phyloP scores from a whole-genome alignment of 2,113 vertebrate genomes.

The Neodontobutis hainanensis region DNA sequence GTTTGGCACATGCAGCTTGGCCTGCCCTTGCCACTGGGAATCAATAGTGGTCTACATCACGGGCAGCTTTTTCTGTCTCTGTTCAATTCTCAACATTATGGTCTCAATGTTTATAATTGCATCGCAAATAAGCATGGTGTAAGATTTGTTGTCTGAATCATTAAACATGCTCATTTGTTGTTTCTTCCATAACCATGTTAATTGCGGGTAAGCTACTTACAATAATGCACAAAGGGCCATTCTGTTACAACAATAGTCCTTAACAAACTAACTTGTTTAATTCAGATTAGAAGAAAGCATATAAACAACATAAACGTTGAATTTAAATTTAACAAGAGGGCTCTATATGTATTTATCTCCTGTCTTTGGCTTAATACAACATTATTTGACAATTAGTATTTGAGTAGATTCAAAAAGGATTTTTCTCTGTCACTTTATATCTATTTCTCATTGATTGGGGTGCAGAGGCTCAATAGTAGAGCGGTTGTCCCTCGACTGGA shows the following conservation, averaged over 20 bases:
- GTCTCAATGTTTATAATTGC: constrained; percentile 44
- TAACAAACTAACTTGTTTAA: constrained; percentile 20
- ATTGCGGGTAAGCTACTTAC: constrained; percentile 46
- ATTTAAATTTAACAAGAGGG: too few relatives aligned
- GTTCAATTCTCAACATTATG: constrained; percentile 35
- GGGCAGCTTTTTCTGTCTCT: constrained; percentile 47
- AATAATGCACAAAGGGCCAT: constrained; percentile 14
- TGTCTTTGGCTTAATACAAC: too few relatives aligned
- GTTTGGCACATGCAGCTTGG: constrained; percentile 53
- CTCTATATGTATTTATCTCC: too few relatives aligned
- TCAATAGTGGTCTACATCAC: constrained; percentile 43
- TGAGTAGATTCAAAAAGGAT: too few relatives aligned
- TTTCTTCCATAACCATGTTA: constrained; percentile 37
- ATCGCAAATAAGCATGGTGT: constrained; percentile 23
- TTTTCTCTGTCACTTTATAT: too few relatives aligned
- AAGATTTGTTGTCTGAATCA: constrained; percentile 40
- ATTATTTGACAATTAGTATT: too few relatives aligned
- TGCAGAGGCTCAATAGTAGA: too few relatives aligned
- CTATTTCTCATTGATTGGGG: too few relatives aligned
- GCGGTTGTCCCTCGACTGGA: too few relatives aligned
- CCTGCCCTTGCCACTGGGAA: constrained; percentile 46
- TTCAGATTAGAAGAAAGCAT: constrained; percentile 13
- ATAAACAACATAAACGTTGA: constrained; percentile 8
- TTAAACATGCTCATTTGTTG: constrained; percentile 36
- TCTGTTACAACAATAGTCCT: neutral